These are phyloP conservation scores for Arvicanthis niloticus DNA, from an alignment of 2,113 vertebrate genomes.

Conservation along the genomic window DNA sequence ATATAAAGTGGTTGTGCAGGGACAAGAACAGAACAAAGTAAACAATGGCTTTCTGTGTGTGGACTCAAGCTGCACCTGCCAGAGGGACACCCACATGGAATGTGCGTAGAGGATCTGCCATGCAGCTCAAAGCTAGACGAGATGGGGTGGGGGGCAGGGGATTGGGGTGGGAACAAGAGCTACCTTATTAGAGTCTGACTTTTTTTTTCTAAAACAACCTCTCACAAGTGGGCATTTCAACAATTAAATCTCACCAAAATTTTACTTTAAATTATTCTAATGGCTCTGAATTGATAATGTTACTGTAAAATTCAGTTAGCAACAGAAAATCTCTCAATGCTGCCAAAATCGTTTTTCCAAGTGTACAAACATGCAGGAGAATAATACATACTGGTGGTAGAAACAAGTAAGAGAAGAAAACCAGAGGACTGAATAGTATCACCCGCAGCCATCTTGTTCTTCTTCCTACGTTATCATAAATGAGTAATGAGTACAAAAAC, in stretches of 20 bases:
- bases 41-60: background rate
- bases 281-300: background rate
- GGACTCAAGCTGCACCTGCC: background rate
- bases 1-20: background rate
- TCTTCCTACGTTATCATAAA: background rate
- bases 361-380: background rate
- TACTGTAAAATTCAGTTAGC: background rate
- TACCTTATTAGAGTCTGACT: background rate
- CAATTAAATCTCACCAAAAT: background rate
- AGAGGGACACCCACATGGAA: no score
- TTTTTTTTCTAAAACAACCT: background rate
- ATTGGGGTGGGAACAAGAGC: background rate
- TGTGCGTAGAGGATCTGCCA: accelerated
- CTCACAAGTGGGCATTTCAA: background rate
- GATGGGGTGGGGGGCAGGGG: no score
- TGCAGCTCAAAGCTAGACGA: background rate
- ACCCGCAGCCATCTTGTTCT: no score
- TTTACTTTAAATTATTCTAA: constrained; percentile 1
- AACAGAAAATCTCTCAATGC: background rate
- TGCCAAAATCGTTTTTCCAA: background rate
- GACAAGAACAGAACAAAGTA: background rate
- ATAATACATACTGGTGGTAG: background rate
- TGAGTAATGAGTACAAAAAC: background rate
- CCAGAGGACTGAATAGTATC: accelerated
- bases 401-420: background rate